Evolutionary conservation across 2,113 vertebrate species (phyloP), one percentile per base, ranked within the genome.

Genomic region (Hiodon tergisus): DNA sequence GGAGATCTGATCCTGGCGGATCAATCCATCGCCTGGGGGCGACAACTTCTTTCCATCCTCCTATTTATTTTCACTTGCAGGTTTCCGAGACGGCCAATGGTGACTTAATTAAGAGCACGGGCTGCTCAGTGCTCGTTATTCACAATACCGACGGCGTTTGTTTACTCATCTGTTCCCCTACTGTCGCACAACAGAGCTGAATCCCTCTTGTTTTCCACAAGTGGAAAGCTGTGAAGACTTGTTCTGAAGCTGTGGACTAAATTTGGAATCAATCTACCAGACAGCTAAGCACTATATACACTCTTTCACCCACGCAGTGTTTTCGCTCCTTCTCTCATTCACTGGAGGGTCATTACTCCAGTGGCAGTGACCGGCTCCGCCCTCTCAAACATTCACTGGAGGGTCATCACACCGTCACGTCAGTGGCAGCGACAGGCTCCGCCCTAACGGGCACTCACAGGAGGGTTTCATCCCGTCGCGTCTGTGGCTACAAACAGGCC

Each of bases 1-100:
- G 71, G 71, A 53, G 47, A 73, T 9, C 48, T 66, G 50, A 46
- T 65, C 47, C 47, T 72, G 57, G 57, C 46, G 69, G 55, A 61
- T 47, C 46, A 59, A 8, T 4, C 3, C 58, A 11, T 31, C 31
- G 31, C 31, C 31, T 31, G 31, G 31, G 58, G 58, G 14, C 58
- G 14, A 59, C 58, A 57, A 47, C 54, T 14, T 11, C 61, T 63
- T 71, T 8, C 53, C 17, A 17, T 57, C 10, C 54, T 52, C 31
- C 31, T 31, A 31, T 31, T 57, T 11, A 57, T 52, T 31, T 70
- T 53, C 54, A 57, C 52, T 55, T 17, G 46, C 58, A 59, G 1
- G 14, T 4, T 54, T 17, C 52, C 17, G n/a, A 70, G 69, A 71
- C 69, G 2, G 11, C 69, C 46, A 17, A 11, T 55, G 5, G 47